phyloP scores from a whole-genome alignment of 2,797 vertebrate genomes.

The Echeneis naucrates region DNA sequence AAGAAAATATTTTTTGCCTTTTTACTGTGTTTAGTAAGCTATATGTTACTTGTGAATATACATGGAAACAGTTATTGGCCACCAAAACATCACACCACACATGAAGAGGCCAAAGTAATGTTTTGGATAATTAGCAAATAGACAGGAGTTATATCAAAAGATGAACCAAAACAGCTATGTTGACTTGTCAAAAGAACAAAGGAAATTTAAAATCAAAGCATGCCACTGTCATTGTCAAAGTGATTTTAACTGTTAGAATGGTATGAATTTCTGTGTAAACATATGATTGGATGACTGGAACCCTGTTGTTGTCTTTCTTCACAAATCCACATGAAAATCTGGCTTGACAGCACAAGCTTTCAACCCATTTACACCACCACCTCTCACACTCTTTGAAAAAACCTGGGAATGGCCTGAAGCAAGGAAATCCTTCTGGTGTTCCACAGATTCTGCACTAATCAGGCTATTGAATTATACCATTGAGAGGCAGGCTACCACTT shows the following conservation, averaged over 20 bases:
- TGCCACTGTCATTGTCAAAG: constrained; percentile 87
- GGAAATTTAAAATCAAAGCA: constrained; percentile 78
- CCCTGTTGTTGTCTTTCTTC: constrained; percentile 88
- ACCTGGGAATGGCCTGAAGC: constrained; percentile 78
- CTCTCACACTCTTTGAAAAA: constrained; percentile 74
- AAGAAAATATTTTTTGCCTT: constrained; percentile 93
- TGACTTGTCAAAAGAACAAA: constrained; percentile 57
- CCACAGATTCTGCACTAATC: background rate
- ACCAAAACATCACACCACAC: constrained; percentile 94
- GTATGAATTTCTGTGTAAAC: constrained; percentile 98
- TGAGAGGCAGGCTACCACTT: background rate
- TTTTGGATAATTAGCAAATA: constrained; percentile 78
- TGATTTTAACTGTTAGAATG: constrained; percentile 90
- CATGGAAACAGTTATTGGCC: constrained; percentile 81
- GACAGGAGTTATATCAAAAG: constrained; percentile 68
- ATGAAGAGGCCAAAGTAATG: constrained; percentile 91
- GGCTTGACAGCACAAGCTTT: constrained; percentile 68
- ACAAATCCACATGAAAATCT: constrained; percentile 75
- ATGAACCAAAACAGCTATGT: constrained; percentile 66
- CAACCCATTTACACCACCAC: constrained; percentile 67
- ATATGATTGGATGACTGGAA: constrained; percentile 91
- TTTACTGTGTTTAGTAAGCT: constrained; percentile 73
- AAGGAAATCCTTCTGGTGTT: background rate
- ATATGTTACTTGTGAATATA: constrained; percentile 45
- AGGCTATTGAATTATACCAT: background rate